Percentiles rank a stretch among this genome's conserved stretches.
Evolutionary conservation across 2,888 invertebrate genomes (phyloP).

Genomic region (Cephalotes varians): DNA sequence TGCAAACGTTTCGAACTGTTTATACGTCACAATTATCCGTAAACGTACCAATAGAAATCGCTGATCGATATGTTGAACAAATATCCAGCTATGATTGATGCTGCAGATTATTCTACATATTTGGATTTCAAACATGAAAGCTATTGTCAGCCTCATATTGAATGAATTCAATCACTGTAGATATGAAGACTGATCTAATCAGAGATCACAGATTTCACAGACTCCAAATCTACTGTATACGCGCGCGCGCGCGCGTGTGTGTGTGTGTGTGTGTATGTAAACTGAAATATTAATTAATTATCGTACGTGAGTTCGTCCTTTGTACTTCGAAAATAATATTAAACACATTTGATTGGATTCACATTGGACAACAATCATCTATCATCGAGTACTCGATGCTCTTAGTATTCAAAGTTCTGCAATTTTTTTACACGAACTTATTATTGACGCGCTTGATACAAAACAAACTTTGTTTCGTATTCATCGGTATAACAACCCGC

Average conservation of each 20-base stretch:
- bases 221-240: not conserved
- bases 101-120: conserved; percentile 4
- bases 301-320: not conserved
- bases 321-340: not conserved
- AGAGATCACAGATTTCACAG: not conserved
- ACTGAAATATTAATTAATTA: not conserved
- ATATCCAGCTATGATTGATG: conserved; percentile 14
- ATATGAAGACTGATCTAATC: not conserved
- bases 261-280: not conserved
- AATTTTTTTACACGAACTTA: not conserved
- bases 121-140: conserved; percentile 27
- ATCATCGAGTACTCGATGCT: not conserved
- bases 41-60: conserved; percentile 7
- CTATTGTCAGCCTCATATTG: conserved; percentile 6
- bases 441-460: not conserved
- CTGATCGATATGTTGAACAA: not conserved
- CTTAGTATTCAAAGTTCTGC: not conserved
- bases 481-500: not conserved
- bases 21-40: conserved; percentile 19
- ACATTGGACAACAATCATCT: not conserved
- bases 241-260: too few species aligned
- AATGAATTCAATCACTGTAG: not conserved
- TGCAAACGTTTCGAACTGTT: not conserved
- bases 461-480: conserved; percentile 3
- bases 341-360: not conserved